Evolutionary conservation across 2,888 invertebrate genomes (phyloP), one percentile per base, ranked within the genome.

Genomic region (Mycogona germanica): DNA sequence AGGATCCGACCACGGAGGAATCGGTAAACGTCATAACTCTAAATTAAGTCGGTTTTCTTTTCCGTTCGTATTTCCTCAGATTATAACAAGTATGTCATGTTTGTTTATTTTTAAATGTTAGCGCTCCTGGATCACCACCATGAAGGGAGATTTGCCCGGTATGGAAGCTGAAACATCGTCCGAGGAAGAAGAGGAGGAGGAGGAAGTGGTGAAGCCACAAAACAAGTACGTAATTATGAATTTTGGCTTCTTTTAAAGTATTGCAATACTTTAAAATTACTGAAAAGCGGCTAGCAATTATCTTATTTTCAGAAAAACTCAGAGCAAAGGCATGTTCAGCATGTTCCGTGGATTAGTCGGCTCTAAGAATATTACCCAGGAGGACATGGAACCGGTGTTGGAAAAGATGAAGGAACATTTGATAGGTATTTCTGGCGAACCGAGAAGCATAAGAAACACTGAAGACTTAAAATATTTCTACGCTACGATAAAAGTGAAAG

Each of bases 381-480:
- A 82, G 38, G 84, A 87, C 60, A 82, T 98, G 78, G 76, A 78
- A 49, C 87, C 93, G 0, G 86, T 81, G 23, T 72, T 99, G 63
- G 95, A 95, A 48, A 92, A 95, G 71, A 76, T 99, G 73, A 84
- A 84, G 57, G 96, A 97, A 69, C 96, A 95, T 68, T 76, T 99
- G 53, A 96, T 98, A 62, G 63, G 74, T 73, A 61, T 12, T 14
- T 45, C 7, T 9, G 9, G 9, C 12, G 21, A 41, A 41, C 17
- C n/a, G n/a, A n/a, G n/a, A n/a, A n/a, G n/a, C n/a, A n/a, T n/a
- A n/a, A n/a, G n/a, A n/a, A n/a, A n/a, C n/a, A n/a, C n/a, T n/a
- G n/a, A n/a, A n/a, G n/a, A n/a, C n/a, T n/a, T n/a, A n/a, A n/a
- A n/a, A 35, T 35, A 35, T 35, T 14, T 35, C 12, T 35, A 12